These are phyloP conservation scores for Aphis gossypii DNA, from an alignment of 1,140 invertebrate species.

Conservation along the genomic window DNA sequence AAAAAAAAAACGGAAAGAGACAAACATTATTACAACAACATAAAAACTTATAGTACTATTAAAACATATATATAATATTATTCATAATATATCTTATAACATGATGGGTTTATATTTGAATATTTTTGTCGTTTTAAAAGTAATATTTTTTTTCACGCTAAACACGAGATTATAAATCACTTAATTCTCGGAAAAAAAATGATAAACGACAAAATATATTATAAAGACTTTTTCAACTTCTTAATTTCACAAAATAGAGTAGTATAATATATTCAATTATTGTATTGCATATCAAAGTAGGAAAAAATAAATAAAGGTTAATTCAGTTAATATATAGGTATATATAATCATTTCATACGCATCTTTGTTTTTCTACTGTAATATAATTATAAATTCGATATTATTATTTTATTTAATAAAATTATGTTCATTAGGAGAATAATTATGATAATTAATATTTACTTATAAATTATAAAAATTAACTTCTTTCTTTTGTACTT, in stretches of 20 bases:
- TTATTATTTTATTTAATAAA: background rate
- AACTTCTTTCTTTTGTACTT: background rate
- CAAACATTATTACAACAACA: background rate
- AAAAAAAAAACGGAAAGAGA: background rate
- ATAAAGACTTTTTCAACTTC: background rate
- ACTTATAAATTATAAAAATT: background rate
- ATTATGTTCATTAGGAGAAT: background rate
- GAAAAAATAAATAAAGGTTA: background rate
- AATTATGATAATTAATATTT: background rate
- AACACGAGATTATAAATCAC: background rate
- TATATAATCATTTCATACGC: background rate
- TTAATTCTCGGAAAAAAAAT: background rate
- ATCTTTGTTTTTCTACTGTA: background rate
- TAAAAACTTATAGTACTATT: background rate
- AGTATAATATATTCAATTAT: background rate
- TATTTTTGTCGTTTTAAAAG: background rate
- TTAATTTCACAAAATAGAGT: background rate
- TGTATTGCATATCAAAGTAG: background rate
- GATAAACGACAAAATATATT: background rate
- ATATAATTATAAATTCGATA: background rate
- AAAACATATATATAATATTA: background rate
- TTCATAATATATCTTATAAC: background rate
- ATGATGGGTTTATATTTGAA: slow-evolving; percentile 5
- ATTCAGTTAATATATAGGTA: background rate
- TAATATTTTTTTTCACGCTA: background rate